Percentiles rank a stretch among this genome's conserved stretches.
These are phyloP conservation scores for Drosophila virilis DNA, from an alignment of 1,140 invertebrate genomes.

Conservation along the genomic window DNA sequence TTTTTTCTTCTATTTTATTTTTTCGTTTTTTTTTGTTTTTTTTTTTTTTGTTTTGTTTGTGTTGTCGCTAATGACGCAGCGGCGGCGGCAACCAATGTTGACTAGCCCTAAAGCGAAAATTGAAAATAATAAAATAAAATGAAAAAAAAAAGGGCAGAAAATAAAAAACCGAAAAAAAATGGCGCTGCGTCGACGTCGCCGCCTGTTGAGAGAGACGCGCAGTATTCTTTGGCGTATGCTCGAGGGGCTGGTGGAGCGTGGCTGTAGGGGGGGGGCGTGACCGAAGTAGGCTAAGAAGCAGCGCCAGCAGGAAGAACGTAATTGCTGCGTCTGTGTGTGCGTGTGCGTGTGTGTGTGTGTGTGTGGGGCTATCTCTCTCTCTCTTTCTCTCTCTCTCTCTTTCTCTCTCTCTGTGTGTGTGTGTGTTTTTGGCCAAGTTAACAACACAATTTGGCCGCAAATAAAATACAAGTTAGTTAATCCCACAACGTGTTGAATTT, in stretches of 20 bases:
- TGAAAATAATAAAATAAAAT: constrained; percentile 42
- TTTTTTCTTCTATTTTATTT: constrained; percentile 8
- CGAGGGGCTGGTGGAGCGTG: constrained; percentile 40
- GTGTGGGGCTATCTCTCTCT: neutral
- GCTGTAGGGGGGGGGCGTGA: neutral
- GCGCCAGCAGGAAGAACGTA: constrained; percentile 38
- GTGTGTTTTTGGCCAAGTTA: constrained; percentile 55
- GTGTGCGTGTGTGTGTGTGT: constrained; percentile 1
- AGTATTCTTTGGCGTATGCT: constrained; percentile 67
- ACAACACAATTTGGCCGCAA: constrained; percentile 78
- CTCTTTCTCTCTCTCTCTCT: neutral
- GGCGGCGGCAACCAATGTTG: constrained; percentile 57
- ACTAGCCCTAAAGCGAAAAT: constrained; percentile 71
- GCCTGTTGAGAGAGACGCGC: constrained; percentile 47
- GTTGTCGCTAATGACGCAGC: constrained; percentile 68
- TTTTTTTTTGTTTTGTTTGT: constrained; percentile 21
- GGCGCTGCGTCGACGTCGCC: constrained; percentile 26
- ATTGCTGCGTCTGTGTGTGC: constrained; percentile 55
- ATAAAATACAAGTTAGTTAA: constrained; percentile 83
- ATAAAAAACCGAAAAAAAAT: too few species aligned
- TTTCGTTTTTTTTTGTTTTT: constrained; percentile 4
- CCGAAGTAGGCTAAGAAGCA: constrained; percentile 2
- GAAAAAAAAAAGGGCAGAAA: neutral
- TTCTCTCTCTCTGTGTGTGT: constrained; percentile 6
- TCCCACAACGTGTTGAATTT: constrained; percentile 82